Evolutionary conservation across 2,797 vertebrate genomes (phyloP), one percentile per base, ranked within the genome.

Genomic region (Sebastolobus altivelis): DNA sequence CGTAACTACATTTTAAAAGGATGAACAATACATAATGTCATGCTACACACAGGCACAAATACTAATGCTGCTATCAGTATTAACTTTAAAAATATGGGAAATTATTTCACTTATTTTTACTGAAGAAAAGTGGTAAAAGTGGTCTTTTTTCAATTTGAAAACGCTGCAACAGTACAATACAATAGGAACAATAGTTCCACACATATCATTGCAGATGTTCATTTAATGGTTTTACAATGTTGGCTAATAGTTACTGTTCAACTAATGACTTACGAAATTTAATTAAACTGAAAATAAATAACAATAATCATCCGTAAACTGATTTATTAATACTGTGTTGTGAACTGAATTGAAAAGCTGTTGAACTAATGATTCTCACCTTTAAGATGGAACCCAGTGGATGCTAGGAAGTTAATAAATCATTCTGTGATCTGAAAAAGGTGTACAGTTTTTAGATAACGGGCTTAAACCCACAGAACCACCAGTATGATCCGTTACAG

Each of bases 381-480:
- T 16, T 22, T 22, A 69, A 49, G 31, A 2, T 4, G 16, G 4
- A 56, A 46, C 4, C 65, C 4, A 38, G 0, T 71, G 20, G 31
- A 38, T 59, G 55, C 20, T 40, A 40, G 8, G 25, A 70, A 78
- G 33, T 62, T 52, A 29, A 37, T 72, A 8, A 40, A 33, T 69
- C 3, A 49, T 29, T 54, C 4, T 6, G 7, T 31, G 22, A 5
- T 65, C 69, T n/a, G 8, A 14, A 35, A 63, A 38, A 60, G 20
- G 35, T 49, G 37, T 40, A 35, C 27, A 4, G 4, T 55, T 72
- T 78, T 6, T 25, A 27, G 20, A 14, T 25, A 43, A 74, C 29
- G 20, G 2, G n/a, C 9, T 55, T 7, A 56, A 66, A 71, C n/a
- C 25, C 11, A 14, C 46, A 18, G 29, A 72, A 38, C 8, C 8